Evolutionary conservation across 2,113 vertebrate species (phyloP), one percentile per base, ranked within the genome.

Genomic region (Uria aalge): DNA sequence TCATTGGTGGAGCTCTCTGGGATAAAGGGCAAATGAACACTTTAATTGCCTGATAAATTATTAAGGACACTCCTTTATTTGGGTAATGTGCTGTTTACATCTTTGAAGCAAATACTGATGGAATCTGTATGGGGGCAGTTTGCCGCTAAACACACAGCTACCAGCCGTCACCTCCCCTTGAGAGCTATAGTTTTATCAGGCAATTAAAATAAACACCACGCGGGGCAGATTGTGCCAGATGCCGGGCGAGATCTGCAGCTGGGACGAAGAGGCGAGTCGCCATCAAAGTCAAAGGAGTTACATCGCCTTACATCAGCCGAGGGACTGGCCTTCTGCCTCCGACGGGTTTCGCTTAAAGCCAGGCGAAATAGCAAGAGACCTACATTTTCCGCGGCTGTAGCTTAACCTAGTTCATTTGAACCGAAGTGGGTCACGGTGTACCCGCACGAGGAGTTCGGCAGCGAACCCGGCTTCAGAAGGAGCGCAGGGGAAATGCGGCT

Each of bases 1-100:
- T 97, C 85, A 75, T 75, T 88, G 50, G 38, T 79, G 40, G 74
- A 91, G 27, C 77, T 91, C 91, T 64, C 93, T 88, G 87, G 86
- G 89, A 97, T 96, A 97, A 95, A 96, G 95, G 89, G 78, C 96
- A 95, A 94, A 95, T 92, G 95, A 96, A 91, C 14, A 13, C 71
- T 94, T 96, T 97, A 97, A 97, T 97, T 97, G 96, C 91, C 87
- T 96, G 94, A 97, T 97, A 94, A 97, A 97, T 97, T 96, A 96
- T 96, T 97, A 97, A 97, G 95, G 81, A 94, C 47, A 4, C 26
- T 96, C 14, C 89, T 95, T 97, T 97, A 97, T 95, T 95, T 95
- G 78, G 93, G n/a, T 95, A 96, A 95, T 43, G 74, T 77, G 77
- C 34, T 95, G 96, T 97, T 97, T 95, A 95, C 91, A 88, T 93